These are phyloP conservation scores for Pegoplata infirma DNA, from an alignment of 2,888 invertebrate species.

Conservation along the genomic window DNA sequence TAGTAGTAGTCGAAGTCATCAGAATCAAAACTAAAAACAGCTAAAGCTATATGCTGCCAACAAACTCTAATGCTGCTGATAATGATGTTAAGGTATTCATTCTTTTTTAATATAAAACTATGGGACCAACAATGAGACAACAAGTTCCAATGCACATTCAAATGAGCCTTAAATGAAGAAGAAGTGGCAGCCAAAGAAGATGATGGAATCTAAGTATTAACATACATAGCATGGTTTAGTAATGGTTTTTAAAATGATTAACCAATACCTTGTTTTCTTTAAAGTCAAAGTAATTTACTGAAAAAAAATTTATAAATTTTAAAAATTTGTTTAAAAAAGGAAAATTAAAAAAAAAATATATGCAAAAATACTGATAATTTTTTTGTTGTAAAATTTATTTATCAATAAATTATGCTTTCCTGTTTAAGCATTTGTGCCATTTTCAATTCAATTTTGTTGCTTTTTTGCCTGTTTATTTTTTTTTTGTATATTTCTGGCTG, in stretches of 20 bases:
- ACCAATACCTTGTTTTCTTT: constrained; percentile 25
- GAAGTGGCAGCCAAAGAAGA: no score
- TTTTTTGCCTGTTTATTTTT: neutral
- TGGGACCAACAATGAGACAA: no score
- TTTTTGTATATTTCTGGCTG: no score
- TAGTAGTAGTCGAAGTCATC: constrained; percentile 50
- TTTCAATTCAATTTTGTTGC: constrained; percentile 52
- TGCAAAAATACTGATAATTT: constrained; percentile 41
- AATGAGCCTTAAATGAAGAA: no score
- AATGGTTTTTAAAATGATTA: constrained; percentile 58
- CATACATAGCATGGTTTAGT: constrained; percentile 55
- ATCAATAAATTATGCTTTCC: constrained; percentile 64
- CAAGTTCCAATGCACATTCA: neutral
- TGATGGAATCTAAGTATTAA: constrained; percentile 61
- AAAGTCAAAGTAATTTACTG: constrained; percentile 19
- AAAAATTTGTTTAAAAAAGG: neutral
- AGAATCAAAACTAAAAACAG: constrained; percentile 32
- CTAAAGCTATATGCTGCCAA: neutral
- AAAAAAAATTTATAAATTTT: constrained; percentile 16
- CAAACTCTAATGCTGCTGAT: constrained; percentile 60
- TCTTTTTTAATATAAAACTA: no score
- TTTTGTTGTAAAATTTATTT: constrained; percentile 46
- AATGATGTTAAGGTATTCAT: constrained; percentile 60
- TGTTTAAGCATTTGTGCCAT: constrained; percentile 62
- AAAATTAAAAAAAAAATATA: constrained; percentile 29